Conservation (phyloP, 1,140 invertebrate species). For the Leptinotarsa undecemlineata region DNA sequence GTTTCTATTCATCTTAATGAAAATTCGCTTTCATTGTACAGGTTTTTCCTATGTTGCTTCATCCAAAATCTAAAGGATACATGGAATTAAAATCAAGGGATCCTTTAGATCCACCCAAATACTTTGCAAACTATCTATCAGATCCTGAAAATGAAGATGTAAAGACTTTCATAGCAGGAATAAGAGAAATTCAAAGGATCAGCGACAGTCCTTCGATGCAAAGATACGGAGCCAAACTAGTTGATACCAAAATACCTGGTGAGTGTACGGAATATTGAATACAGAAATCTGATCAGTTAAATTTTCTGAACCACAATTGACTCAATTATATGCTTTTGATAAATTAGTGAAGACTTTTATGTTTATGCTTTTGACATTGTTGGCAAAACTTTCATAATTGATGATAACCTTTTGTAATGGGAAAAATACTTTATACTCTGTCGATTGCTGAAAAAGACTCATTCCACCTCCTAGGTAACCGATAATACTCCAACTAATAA, state of each 20-base stretch:
- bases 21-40: conserved; percentile 32
- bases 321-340: too few relatives aligned
- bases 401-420: too few relatives aligned
- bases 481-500: too few relatives aligned
- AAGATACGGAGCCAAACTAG: conserved; percentile 54
- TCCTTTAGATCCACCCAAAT: conserved; percentile 66
- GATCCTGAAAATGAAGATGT: conserved; percentile 57
- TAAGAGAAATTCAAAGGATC: conserved; percentile 53
- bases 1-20: too few relatives aligned
- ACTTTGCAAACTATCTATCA: conserved; percentile 69
- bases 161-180: conserved; percentile 52
- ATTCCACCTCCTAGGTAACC: too few relatives aligned
- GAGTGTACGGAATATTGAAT: not conserved
- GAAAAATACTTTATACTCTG: too few relatives aligned
- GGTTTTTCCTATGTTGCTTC: conserved; percentile 71
- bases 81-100: conserved; percentile 63
- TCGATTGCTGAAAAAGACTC: too few relatives aligned
- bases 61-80: conserved; percentile 70
- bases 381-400: too few relatives aligned
- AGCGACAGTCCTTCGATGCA: conserved; percentile 49
- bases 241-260: conserved; percentile 55
- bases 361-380: too few relatives aligned
- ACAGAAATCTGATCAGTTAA: too few relatives aligned
- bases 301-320: too few relatives aligned
- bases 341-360: too few relatives aligned